Evolutionary conservation across 2,797 vertebrate species (phyloP).

Genomic region (Chaetophractus vellerosus): DNA sequence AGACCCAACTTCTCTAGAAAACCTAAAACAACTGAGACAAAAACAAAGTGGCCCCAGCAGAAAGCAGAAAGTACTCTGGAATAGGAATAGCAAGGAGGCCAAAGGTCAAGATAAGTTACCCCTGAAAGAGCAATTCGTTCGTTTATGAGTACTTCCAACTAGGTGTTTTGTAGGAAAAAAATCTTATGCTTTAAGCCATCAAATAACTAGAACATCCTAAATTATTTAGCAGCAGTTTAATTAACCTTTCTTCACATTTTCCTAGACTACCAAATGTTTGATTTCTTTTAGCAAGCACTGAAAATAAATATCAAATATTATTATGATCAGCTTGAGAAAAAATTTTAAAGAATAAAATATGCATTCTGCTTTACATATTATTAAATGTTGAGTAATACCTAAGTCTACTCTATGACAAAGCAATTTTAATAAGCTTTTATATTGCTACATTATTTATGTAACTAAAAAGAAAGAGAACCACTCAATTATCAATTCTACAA

Average conservation of each 20-base stretch:
- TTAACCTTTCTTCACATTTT: constrained; percentile 74
- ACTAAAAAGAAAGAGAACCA: constrained; percentile 1
- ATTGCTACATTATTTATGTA: neutral
- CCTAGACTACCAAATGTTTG: constrained; percentile 65
- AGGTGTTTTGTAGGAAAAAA: constrained; percentile 44
- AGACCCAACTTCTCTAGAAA: constrained; percentile 48
- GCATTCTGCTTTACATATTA: constrained; percentile 36
- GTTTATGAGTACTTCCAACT: constrained; percentile 29
- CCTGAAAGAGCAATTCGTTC: constrained; percentile 47
- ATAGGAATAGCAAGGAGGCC: constrained; percentile 5
- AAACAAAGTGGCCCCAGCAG: constrained; percentile 56
- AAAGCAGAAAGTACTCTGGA: constrained; percentile 60
- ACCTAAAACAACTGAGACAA: constrained; percentile 62
- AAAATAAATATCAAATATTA: constrained; percentile 68
- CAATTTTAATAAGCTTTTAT: neutral
- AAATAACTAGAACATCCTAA: constrained; percentile 71
- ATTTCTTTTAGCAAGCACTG: constrained; percentile 62
- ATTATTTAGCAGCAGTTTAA: constrained; percentile 74
- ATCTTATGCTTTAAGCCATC: constrained; percentile 51
- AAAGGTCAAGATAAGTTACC: constrained; percentile 31
- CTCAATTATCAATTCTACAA: neutral
- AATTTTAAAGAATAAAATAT: constrained; percentile 71
- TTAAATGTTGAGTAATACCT: neutral
- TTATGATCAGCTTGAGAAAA: constrained; percentile 61
- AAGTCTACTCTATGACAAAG: constrained; percentile 7